A percentile compares a stretch with the other conserved stretches of the same genome.
Evolutionary conservation across 2,888 invertebrate genomes (phyloP).

Genomic region (Cryptocephalus primarius): DNA sequence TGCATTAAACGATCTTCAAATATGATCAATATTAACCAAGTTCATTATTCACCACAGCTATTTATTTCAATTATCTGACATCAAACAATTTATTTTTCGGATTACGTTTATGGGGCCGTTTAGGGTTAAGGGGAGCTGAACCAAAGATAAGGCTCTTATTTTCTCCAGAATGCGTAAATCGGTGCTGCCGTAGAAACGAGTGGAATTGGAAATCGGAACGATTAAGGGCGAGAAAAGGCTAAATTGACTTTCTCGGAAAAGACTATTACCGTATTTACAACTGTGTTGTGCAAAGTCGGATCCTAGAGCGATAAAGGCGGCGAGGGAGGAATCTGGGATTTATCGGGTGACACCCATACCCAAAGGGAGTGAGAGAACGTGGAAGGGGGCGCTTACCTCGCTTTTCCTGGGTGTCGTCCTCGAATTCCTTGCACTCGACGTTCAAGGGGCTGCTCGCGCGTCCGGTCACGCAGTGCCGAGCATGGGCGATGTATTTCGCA

Average conservation of each 20-base stretch:
- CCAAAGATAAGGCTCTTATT: no score
- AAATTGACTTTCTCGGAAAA: constrained; percentile 21
- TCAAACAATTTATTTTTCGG: no score
- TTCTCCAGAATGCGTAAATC: constrained; percentile 23
- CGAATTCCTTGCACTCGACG: constrained; percentile 37
- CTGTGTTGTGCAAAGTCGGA: background rate
- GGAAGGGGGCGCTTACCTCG: constrained; percentile 18
- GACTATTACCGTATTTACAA: background rate
- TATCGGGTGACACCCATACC: background rate
- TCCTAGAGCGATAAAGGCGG: background rate
- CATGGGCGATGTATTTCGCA: constrained; percentile 51
- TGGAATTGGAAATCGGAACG: constrained; percentile 34
- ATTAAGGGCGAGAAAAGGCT: constrained; percentile 31
- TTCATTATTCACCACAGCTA: no score
- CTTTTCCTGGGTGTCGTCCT: constrained; percentile 24
- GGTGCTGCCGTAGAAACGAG: constrained; percentile 33
- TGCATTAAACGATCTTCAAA: no score
- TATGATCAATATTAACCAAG: no score
- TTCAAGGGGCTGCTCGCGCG: constrained; percentile 46
- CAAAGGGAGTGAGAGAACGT: no score
- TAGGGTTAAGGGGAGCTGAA: no score
- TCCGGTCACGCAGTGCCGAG: constrained; percentile 49
- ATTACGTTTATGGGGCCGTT: no score
- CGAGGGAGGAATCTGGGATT: background rate
- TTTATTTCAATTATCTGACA: no score